Evolutionary conservation across 2,888 invertebrate species (phyloP).

Genomic region (Aporophyla nigra): DNA sequence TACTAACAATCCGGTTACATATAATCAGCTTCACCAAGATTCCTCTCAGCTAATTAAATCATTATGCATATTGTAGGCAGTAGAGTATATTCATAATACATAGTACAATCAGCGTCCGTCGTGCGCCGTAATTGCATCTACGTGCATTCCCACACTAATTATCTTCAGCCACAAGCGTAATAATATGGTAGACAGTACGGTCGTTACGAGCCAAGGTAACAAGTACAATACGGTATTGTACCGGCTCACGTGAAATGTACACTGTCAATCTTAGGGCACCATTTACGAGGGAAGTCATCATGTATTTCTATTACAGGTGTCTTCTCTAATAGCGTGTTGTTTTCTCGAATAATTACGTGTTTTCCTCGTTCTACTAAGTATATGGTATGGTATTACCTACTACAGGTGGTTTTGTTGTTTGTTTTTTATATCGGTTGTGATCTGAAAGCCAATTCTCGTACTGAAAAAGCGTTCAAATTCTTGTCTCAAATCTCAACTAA

Average conservation of each 20-base stretch:
- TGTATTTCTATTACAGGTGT: conserved; percentile 49
- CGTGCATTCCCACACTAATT: conserved; percentile 85
- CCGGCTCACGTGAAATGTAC: conserved; percentile 55
- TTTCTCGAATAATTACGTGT: conserved; percentile 34
- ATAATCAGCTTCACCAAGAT: conserved; percentile 44
- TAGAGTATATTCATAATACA: conserved; percentile 62
- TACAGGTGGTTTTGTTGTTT: conserved; percentile 4
- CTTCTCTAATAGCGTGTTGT: conserved; percentile 50
- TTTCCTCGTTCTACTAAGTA: conserved; percentile 35
- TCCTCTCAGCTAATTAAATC: conserved; percentile 46
- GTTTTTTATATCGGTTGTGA: not conserved
- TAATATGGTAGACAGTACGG: conserved; percentile 75
- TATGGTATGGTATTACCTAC: conserved; percentile 3
- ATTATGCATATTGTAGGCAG: conserved; percentile 35
- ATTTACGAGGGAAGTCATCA: conserved; percentile 36
- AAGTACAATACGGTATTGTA: conserved; percentile 59
- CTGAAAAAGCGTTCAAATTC: not conserved
- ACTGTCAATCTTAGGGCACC: conserved; percentile 49
- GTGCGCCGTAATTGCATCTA: conserved; percentile 81
- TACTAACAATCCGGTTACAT: conserved; percentile 24
- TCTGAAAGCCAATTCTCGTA: not conserved
- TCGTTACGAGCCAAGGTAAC: conserved; percentile 80
- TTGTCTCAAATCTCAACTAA: not conserved
- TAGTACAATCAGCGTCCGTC: conserved; percentile 70
- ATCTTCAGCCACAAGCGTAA: conserved; percentile 83